A percentile compares a stretch with the other conserved stretches of the same genome.
Conservation (phyloP, 2,113 vertebrate genomes). For the Stictonetta naevosa region DNA sequence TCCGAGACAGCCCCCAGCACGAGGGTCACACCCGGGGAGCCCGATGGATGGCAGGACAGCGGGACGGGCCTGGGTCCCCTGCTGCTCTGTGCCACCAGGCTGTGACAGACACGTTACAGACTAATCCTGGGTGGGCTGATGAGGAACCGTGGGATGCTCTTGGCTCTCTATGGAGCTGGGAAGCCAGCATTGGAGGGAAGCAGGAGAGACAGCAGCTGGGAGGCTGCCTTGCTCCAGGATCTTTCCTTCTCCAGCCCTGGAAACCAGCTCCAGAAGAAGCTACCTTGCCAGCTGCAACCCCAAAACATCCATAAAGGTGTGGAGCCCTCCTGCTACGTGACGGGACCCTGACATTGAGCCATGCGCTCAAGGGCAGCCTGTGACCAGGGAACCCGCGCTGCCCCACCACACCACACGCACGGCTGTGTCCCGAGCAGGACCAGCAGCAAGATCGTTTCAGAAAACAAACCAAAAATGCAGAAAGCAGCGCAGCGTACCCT, state of each 20-base stretch:
- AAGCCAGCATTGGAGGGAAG: accelerated
- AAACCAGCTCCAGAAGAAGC: neutral
- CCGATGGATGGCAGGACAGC: accelerated
- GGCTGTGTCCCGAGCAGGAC: neutral
- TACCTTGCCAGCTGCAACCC: neutral
- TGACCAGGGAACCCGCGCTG: neutral
- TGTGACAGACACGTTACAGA: neutral
- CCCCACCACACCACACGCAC: accelerated
- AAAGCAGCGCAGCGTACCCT: neutral
- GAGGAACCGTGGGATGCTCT: neutral
- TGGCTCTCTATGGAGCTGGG: accelerated
- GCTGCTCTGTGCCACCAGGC: neutral
- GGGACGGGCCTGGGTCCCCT: accelerated
- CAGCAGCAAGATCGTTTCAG: neutral
- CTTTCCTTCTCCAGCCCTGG: neutral
- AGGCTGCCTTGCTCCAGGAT: neutral
- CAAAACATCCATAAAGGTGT: neutral
- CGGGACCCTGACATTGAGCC: accelerated
- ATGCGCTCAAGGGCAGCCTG: accelerated
- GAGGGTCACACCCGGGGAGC: neutral
- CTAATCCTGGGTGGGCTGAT: neutral
- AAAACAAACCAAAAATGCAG: neutral
- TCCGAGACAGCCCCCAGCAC: accelerated
- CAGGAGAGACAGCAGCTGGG: neutral
- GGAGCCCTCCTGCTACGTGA: neutral